Evolutionary conservation across 2,797 vertebrate species (phyloP).

Genomic region (Gastrophryne carolinensis): DNA sequence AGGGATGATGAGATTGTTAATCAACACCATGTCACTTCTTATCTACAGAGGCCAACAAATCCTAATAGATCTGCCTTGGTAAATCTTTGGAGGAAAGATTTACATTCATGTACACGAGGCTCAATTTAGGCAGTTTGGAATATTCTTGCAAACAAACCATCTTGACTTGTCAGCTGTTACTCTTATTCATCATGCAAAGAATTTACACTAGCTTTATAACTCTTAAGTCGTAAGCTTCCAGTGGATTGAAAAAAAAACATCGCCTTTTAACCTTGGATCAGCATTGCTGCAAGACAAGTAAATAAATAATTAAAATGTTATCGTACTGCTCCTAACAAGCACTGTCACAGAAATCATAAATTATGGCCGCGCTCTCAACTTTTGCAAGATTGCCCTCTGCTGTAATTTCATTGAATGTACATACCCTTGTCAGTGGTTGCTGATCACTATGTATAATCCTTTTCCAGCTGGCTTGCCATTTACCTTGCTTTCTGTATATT

Average conservation of each 20-base stretch:
- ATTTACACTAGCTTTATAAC: slow-evolving; percentile 23
- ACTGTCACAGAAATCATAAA: background rate
- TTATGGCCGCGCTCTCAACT: background rate
- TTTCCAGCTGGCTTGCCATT: background rate
- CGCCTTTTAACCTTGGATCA: slow-evolving; percentile 39
- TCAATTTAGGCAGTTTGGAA: slow-evolving; percentile 16
- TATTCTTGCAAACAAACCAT: slow-evolving; percentile 16
- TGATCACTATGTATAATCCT: background rate
- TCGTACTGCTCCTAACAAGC: slow-evolving; percentile 20
- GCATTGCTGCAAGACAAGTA: slow-evolving; percentile 41
- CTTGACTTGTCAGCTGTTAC: slow-evolving; percentile 19
- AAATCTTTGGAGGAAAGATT: background rate
- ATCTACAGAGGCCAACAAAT: slow-evolving; percentile 8
- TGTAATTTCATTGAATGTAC: slow-evolving; percentile 8
- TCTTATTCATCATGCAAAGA: slow-evolving; percentile 16
- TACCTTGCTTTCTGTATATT: no score
- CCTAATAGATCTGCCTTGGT: background rate
- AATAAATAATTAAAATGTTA: slow-evolving; percentile 38
- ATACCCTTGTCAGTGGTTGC: slow-evolving; percentile 12
- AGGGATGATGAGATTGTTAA: slow-evolving; percentile 28
- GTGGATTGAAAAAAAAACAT: slow-evolving; percentile 9
- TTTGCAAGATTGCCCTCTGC: slow-evolving; percentile 43
- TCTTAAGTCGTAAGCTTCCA: slow-evolving; percentile 12
- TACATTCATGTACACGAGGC: slow-evolving; percentile 6
- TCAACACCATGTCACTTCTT: slow-evolving; percentile 17